Conservation (phyloP, 2,888 invertebrate genomes). For the Pocota personata region DNA sequence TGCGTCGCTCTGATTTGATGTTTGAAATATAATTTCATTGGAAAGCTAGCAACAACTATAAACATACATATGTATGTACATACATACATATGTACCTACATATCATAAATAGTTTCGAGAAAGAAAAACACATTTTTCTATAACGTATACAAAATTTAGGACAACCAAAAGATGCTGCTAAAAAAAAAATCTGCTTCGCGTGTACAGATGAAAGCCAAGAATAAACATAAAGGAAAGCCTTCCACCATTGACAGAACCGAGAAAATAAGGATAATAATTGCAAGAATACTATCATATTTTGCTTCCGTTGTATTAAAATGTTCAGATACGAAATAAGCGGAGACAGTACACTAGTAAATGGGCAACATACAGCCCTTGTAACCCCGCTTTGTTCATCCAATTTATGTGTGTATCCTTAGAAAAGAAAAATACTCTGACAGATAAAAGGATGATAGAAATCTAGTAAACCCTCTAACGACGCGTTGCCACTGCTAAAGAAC, state of each 20-base stretch:
- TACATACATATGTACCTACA: too few species aligned
- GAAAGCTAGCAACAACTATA: too few species aligned
- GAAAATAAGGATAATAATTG: neutral
- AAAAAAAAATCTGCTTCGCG: neutral
- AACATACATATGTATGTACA: too few species aligned
- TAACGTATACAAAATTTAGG: neutral
- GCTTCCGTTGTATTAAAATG: neutral
- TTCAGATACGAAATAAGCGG: neutral
- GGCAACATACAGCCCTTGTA: neutral
- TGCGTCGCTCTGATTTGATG: neutral
- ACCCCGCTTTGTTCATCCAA: conserved; percentile 15
- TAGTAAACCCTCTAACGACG: neutral
- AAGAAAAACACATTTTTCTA: neutral
- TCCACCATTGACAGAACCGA: neutral
- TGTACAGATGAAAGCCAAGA: conserved; percentile 4
- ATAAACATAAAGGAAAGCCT: neutral
- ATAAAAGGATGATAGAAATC: conserved; percentile 27
- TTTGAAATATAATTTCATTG: neutral
- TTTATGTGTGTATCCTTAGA: conserved; percentile 23
- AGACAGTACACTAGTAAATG: neutral
- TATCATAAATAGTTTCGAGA: neutral
- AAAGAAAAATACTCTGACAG: neutral
- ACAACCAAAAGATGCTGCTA: neutral
- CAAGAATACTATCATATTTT: neutral
- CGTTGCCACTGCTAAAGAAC: neutral